These are phyloP conservation scores for Meloidogyne floridensis DNA, from an alignment of 1,140 invertebrate species.

Conservation along the genomic window DNA sequence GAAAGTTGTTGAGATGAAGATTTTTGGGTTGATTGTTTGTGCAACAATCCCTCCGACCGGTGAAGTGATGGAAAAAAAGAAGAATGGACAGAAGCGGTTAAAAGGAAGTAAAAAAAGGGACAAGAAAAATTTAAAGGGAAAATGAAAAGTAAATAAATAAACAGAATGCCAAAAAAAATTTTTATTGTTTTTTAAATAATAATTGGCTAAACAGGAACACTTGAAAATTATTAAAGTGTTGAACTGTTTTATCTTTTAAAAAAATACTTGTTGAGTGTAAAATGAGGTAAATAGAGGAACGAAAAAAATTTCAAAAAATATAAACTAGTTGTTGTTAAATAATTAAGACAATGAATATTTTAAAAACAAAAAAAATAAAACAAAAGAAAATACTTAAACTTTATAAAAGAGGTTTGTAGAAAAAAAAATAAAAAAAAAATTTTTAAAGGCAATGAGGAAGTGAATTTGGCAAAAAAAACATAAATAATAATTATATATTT, in stretches of 20 bases:
- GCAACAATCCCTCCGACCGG: neutral
- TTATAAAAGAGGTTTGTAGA: neutral
- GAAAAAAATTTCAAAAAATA: neutral
- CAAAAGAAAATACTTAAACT: neutral
- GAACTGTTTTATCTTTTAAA: neutral
- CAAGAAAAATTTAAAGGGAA: neutral
- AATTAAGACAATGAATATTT: neutral
- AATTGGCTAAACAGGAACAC: neutral
- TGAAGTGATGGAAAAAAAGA: neutral
- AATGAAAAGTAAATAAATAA: constrained; percentile 7
- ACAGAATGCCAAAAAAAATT: neutral
- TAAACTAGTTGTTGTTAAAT: too few species aligned
- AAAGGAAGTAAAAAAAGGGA: neutral
- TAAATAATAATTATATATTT: neutral
- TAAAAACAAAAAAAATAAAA: neutral
- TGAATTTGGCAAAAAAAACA: neutral
- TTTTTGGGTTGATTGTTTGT: constrained; percentile 2
- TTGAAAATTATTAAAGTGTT: neutral
- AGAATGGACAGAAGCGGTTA: neutral
- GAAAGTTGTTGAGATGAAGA: constrained; percentile 4
- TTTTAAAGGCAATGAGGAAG: neutral
- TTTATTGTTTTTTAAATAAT: neutral
- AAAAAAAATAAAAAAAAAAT: neutral
- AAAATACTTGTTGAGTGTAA: neutral
- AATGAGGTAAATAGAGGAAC: neutral